Percentiles rank a stretch among this genome's conserved stretches.
phyloP scores from a whole-genome alignment of 2,888 invertebrate genomes.

The Andrena marginata region DNA sequence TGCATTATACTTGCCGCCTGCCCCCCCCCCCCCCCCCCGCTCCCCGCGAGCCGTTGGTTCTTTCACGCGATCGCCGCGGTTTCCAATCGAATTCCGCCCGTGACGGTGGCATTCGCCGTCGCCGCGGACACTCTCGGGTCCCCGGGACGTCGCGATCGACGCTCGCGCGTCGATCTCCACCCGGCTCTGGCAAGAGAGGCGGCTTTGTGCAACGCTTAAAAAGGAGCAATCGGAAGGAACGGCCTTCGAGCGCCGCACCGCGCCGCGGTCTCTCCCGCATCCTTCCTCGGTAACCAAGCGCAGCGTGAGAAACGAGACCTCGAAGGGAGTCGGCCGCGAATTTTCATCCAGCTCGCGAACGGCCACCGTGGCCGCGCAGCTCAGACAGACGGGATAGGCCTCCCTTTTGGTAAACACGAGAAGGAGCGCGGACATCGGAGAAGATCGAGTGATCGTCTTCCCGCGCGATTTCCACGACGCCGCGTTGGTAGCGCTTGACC shows the following conservation, averaged over 20 bases:
- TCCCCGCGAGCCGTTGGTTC: not conserved
- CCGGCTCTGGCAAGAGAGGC: constrained; percentile 20
- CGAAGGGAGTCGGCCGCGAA: not conserved
- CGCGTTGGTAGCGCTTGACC: no score
- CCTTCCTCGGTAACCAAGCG: constrained; percentile 15
- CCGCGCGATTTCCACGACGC: constrained; percentile 2
- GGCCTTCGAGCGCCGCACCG: constrained; percentile 43
- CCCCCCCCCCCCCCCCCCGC: not conserved
- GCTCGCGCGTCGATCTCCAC: not conserved
- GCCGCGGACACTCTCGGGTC: not conserved
- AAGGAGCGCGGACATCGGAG: not conserved
- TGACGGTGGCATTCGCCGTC: not conserved
- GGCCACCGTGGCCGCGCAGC: not conserved
- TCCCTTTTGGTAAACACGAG: not conserved
- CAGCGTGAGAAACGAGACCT: constrained; percentile 28
- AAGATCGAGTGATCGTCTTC: not conserved
- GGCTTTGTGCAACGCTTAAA: constrained; percentile 47
- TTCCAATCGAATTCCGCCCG: constrained; percentile 7
- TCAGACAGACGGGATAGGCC: not conserved
- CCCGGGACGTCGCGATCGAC: not conserved
- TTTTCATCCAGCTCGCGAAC: constrained; percentile 2
- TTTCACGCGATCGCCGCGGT: not conserved
- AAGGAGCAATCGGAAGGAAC: constrained; percentile 40
- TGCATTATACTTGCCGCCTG: constrained; percentile 10
- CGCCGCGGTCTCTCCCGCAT: constrained; percentile 33